Evolutionary conservation across 2,888 invertebrate genomes (phyloP).

Genomic region (Eilema sororculum): DNA sequence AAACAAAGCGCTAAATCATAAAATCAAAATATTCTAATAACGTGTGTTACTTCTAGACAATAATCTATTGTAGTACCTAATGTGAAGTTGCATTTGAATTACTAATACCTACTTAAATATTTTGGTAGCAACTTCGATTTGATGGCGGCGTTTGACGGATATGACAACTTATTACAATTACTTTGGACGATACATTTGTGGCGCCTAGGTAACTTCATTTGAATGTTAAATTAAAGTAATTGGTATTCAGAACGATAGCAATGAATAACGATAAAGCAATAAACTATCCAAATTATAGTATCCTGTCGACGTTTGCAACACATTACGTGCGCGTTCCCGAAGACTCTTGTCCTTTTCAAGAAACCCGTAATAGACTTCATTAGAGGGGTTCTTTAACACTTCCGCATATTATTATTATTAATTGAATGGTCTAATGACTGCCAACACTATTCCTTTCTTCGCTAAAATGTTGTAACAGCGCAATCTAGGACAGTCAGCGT

Average conservation of each 20-base stretch:
- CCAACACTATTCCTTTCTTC: too few relatives aligned
- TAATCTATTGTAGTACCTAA: conserved; percentile 14
- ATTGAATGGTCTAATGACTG: too few relatives aligned
- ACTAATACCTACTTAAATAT: conserved; percentile 1
- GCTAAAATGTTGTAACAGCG: too few relatives aligned
- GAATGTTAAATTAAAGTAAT: neutral
- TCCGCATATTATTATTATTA: too few relatives aligned
- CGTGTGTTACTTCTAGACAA: conserved; percentile 9
- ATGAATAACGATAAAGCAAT: neutral
- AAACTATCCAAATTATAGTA: neutral
- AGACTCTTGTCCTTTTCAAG: neutral
- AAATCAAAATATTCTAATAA: conserved; percentile 7
- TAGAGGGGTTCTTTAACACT: neutral
- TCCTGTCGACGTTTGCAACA: neutral
- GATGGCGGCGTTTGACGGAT: neutral
- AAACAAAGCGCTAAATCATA: neutral
- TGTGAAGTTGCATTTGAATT: conserved; percentile 5
- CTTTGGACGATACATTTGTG: neutral
- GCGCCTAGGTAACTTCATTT: neutral
- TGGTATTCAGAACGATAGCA: neutral
- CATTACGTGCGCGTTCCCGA: neutral
- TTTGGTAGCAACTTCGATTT: neutral
- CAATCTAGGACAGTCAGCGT: too few relatives aligned
- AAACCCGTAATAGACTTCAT: neutral
- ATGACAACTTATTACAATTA: neutral